These are phyloP conservation scores for Eumaeus atala DNA, from an alignment of 1,140 invertebrate genomes.

Conservation along the genomic window DNA sequence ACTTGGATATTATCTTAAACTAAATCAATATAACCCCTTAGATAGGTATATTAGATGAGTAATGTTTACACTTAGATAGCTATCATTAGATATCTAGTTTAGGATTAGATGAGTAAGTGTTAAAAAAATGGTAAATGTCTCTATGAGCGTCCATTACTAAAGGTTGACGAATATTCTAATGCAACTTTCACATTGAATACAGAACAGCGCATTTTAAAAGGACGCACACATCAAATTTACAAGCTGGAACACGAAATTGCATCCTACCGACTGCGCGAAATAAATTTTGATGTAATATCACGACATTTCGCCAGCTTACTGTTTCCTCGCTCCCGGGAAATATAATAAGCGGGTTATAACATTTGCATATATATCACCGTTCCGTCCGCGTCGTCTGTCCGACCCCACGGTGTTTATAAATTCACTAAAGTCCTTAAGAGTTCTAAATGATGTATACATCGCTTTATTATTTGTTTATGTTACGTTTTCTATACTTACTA, in stretches of 20 bases:
- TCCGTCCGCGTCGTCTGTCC: constrained; percentile 30
- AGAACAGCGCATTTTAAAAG: neutral
- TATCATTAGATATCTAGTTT: no score
- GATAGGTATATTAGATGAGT: no score
- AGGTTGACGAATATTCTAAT: neutral
- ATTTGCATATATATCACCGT: constrained; percentile 70
- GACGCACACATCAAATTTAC: constrained; percentile 6
- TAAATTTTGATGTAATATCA: constrained; percentile 50
- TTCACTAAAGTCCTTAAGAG: constrained; percentile 32
- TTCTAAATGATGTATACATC: constrained; percentile 24
- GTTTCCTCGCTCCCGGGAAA: constrained; percentile 45
- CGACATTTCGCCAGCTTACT: constrained; percentile 46
- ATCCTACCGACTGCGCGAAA: constrained; percentile 24
- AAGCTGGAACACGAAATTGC: constrained; percentile 20
- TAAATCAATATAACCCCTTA: no score
- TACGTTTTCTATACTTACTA: no score
- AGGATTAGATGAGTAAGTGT: no score
- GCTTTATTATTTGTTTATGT: constrained; percentile 1
- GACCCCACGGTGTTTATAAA: constrained; percentile 29
- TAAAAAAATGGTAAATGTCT: no score
- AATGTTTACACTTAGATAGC: no score
- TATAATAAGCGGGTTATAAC: constrained; percentile 70
- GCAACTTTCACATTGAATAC: neutral
- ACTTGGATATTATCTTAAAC: no score
- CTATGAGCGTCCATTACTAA: no score